A percentile compares a stretch with the other conserved stretches of the same genome.
phyloP scores from a whole-genome alignment of 2,113 vertebrate genomes.

The Micromys minutus region DNA sequence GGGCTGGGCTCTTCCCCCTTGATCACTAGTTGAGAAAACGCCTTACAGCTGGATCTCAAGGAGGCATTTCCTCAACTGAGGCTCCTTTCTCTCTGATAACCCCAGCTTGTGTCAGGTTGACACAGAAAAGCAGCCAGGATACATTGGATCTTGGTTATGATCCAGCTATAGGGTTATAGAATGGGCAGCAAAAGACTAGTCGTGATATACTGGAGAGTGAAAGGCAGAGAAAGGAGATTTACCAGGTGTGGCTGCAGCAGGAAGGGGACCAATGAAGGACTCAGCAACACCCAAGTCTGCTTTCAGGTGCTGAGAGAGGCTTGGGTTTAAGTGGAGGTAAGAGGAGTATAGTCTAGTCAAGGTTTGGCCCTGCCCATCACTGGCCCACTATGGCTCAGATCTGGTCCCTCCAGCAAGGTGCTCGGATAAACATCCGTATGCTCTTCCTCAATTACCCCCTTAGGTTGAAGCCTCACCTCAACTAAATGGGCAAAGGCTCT shows the following conservation, averaged over 20 bases:
- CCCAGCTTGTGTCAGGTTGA: no score
- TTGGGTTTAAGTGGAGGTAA: background rate
- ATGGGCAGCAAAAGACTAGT: background rate
- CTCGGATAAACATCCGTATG: background rate
- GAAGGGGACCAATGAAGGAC: background rate
- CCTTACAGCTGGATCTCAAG: no score
- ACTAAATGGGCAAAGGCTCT: background rate
- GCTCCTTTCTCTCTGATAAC: no score
- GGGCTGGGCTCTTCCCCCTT: no score
- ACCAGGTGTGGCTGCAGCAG: background rate
- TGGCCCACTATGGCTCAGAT: background rate
- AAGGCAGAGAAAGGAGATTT: background rate
- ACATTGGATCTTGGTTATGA: background rate
- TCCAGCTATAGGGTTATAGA: background rate
- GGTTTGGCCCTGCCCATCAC: background rate
- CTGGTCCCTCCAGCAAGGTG: background rate
- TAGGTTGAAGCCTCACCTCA: background rate
- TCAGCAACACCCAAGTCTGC: background rate
- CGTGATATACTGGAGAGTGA: background rate
- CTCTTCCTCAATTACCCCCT: background rate
- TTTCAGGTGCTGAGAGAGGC: background rate
- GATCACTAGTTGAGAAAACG: no score
- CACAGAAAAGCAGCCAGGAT: no score
- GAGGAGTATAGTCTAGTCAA: background rate
- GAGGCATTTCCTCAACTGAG: no score